Percentiles rank a stretch among this genome's conserved stretches.
phyloP scores from a whole-genome alignment of 2,113 vertebrate species.

The Erinaceus europaeus region DNA sequence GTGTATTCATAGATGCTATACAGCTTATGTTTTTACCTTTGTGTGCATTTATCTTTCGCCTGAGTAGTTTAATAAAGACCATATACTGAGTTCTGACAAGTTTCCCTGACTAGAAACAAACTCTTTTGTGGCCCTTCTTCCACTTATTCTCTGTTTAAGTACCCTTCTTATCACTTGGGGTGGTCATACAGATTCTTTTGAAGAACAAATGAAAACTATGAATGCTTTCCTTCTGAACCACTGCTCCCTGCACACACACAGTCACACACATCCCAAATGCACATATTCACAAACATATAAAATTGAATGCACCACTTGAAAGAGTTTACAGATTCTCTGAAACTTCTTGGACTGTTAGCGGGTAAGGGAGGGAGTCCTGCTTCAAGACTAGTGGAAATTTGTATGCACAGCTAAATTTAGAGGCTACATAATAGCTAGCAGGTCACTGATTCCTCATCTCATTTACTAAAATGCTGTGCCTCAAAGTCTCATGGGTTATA shows the following conservation, averaged over 20 bases:
- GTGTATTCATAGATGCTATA: background rate
- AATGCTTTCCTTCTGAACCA: background rate
- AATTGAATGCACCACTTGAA: background rate
- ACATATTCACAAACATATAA: background rate
- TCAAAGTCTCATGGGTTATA: background rate
- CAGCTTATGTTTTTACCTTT: background rate
- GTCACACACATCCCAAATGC: background rate
- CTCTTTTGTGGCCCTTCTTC: background rate
- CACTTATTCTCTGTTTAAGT: background rate
- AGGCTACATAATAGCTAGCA: no score
- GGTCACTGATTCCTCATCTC: background rate
- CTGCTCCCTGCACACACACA: no score
- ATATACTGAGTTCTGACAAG: background rate
- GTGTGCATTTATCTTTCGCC: background rate
- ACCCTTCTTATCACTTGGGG: background rate
- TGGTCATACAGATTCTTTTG: background rate
- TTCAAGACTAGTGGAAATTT: background rate
- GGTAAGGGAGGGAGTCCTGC: background rate
- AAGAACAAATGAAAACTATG: conserved; percentile 4
- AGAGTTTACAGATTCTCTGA: background rate
- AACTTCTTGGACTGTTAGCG: background rate
- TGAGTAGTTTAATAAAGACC: background rate
- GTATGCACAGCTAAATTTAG: background rate
- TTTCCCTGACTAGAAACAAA: background rate
- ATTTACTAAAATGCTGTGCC: no score